These are phyloP conservation scores for Acrobasis repandana DNA, from an alignment of 2,888 invertebrate species.

Conservation along the genomic window DNA sequence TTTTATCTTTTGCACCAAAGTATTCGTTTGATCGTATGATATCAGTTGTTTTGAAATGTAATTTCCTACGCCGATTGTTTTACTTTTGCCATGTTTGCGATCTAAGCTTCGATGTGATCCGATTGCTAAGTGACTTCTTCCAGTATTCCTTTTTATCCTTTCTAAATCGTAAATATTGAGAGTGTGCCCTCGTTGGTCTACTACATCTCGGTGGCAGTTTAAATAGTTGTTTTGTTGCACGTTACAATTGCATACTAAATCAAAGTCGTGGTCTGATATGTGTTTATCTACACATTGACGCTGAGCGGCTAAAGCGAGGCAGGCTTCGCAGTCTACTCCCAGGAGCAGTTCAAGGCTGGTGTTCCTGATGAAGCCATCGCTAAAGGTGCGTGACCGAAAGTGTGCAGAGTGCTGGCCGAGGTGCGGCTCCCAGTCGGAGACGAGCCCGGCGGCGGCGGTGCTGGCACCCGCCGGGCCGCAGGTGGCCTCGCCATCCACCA, in stretches of 20 bases:
- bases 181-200: slow-evolving; percentile 67
- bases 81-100: slow-evolving; percentile 73
- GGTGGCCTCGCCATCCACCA: slow-evolving; percentile 67
- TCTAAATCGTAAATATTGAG: slow-evolving; percentile 75
- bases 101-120: slow-evolving; percentile 76
- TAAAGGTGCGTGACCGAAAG: slow-evolving; percentile 77
- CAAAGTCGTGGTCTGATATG: slow-evolving; percentile 69
- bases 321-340: slow-evolving; percentile 79
- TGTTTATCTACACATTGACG: slow-evolving; percentile 68
- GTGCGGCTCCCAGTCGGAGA: slow-evolving; percentile 58
- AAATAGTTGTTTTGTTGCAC: slow-evolving; percentile 72
- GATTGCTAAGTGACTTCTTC: slow-evolving; percentile 58
- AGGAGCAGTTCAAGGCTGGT: slow-evolving; percentile 76
- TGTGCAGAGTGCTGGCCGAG: slow-evolving; percentile 59
- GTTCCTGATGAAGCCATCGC: slow-evolving; percentile 77
- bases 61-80: slow-evolving; percentile 74
- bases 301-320: slow-evolving; percentile 72
- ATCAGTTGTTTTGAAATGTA: slow-evolving; percentile 78
- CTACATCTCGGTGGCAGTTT: slow-evolving; percentile 63
- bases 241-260: slow-evolving; percentile 76
- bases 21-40: slow-evolving; percentile 75
- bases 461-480: slow-evolving; percentile 41
- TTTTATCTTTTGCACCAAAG: slow-evolving; percentile 78
- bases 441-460: slow-evolving; percentile 33
- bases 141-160: slow-evolving; percentile 69